Evolutionary conservation across 2,888 invertebrate genomes (phyloP).

Genomic region (Trissolcus brochymenae): DNA sequence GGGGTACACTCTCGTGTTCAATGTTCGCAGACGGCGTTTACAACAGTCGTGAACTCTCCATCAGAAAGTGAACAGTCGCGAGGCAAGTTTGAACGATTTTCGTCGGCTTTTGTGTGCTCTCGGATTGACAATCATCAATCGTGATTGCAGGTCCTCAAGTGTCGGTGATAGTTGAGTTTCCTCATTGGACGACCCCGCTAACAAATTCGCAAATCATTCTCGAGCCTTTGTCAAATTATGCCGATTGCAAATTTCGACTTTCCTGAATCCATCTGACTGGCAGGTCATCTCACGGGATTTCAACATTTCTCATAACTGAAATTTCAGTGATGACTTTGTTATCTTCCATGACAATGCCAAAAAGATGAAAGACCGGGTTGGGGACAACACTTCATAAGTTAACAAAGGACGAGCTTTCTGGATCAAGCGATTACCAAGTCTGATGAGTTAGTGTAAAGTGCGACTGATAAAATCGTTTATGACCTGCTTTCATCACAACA

Average conservation of each 20-base stretch:
- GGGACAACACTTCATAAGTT: background rate
- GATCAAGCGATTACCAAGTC: background rate
- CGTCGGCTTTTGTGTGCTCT: slow-evolving; percentile 18
- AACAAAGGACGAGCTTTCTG: background rate
- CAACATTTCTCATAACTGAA: no score
- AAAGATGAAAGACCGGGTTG: no score
- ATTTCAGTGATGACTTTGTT: no score
- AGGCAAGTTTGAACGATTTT: slow-evolving; percentile 54
- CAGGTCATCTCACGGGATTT: no score
- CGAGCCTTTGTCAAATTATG: no score
- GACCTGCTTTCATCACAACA: background rate
- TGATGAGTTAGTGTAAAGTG: no score
- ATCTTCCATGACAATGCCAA: no score
- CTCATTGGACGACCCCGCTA: no score
- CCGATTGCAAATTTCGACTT: no score
- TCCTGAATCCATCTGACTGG: no score
- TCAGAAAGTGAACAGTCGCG: slow-evolving; percentile 66
- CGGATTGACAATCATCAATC: slow-evolving; percentile 3
- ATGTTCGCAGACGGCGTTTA: slow-evolving; percentile 65
- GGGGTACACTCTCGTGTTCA: slow-evolving; percentile 60
- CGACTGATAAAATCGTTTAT: background rate
- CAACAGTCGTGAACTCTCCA: slow-evolving; percentile 68
- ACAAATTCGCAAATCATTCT: no score
- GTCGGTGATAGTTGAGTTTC: slow-evolving; percentile 6
- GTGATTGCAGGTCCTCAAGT: slow-evolving; percentile 3